A percentile compares a stretch with the other conserved stretches of the same genome.
These are phyloP conservation scores for Labia minor DNA, from an alignment of 2,888 invertebrate genomes.

Conservation along the genomic window DNA sequence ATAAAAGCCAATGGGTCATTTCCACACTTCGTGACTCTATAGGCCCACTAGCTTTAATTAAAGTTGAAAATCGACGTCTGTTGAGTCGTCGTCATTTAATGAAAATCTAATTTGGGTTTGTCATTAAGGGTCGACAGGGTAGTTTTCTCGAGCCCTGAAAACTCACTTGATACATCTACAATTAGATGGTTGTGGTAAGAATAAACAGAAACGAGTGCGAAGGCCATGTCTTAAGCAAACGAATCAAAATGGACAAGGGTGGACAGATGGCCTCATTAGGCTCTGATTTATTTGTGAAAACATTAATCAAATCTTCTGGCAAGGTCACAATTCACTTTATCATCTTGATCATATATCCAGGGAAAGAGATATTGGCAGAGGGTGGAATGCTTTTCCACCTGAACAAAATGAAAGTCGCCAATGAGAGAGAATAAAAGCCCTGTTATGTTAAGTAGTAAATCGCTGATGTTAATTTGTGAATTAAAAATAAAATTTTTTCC, in stretches of 20 bases:
- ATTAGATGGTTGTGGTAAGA: not conserved
- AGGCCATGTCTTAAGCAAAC: not conserved
- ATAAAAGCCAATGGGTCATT: conserved; percentile 13
- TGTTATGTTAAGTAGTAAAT: not conserved
- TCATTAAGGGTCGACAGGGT: not conserved
- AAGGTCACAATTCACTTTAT: not conserved
- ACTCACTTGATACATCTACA: not conserved
- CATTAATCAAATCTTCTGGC: not conserved
- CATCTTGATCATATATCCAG: not conserved
- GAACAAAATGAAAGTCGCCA: not conserved
- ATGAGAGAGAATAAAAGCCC: not conserved
- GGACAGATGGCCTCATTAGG: not conserved
- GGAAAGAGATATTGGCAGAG: not conserved
- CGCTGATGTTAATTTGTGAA: too few species aligned
- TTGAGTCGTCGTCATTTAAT: not conserved
- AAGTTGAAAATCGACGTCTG: conserved; percentile 13
- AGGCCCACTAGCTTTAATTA: not conserved
- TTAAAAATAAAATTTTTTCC: too few species aligned
- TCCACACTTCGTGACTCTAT: not conserved
- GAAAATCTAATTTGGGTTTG: conserved; percentile 5
- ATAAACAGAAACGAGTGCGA: not conserved
- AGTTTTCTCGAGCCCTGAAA: not conserved
- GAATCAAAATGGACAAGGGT: not conserved
- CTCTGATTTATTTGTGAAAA: not conserved
- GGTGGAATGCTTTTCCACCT: not conserved